Evolutionary conservation across 2,888 invertebrate species (phyloP), one percentile per base, ranked within the genome.

Genomic region (Eupithecia inturbata): DNA sequence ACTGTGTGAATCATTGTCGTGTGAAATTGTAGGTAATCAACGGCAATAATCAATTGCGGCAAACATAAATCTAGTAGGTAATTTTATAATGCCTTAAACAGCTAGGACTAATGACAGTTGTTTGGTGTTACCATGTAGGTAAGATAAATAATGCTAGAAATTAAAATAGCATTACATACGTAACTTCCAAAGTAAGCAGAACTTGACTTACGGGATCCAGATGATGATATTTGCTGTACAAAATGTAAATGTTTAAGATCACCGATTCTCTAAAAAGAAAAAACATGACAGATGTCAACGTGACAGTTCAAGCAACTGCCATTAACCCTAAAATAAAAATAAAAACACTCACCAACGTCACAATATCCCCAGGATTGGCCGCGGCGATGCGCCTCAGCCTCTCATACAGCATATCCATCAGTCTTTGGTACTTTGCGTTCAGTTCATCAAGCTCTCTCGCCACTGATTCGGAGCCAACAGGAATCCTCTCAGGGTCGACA

Each of bases 391-490:
- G 95, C 81, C 96, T 95, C 84, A 97, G 89, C 80, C 96, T 95
- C 82, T 96, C 96, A 86, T 97, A 96, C 73, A 97, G 89, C 85
- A 96, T 90, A 82, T 96, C 96, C 84, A 97, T 90, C 75, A 97
- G 92, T 78, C 96, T 95, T 86, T 97, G 96, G 88, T 97, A 98
- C 79, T 96, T 96, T 76, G 96, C 95, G 91, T 98, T 98, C 86
- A 98, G 95, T 36, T 96, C 96, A 86, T 98, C 98, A 85, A 98
- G 94, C 82, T 98, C 97, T 78, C 95, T 95, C 57, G 96, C 96
- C 39, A 98, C 96, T 49, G 95, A 91, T 78, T 98, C 98, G n/a
- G 97, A 96, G 1, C 97, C 97, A 3, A 84, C 84, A 3, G 88
- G 87, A 5, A 87, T 81, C 3, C 87, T 82, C 63, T 91, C 91